These are phyloP conservation scores for Adoxophyes honmai DNA, from an alignment of 1,140 invertebrate species.

Conservation along the genomic window DNA sequence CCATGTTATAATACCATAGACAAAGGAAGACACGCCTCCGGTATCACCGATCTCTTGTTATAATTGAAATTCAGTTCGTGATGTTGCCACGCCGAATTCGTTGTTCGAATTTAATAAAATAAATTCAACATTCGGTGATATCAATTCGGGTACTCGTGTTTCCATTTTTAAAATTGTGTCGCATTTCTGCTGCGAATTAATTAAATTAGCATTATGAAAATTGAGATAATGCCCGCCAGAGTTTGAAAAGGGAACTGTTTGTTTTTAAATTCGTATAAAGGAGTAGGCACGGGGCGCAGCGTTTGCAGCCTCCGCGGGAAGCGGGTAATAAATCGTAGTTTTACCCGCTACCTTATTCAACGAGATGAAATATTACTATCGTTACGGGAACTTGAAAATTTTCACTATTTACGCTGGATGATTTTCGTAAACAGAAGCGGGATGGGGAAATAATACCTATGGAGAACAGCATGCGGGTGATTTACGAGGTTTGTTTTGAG, in stretches of 20 bases:
- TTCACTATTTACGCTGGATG: conserved; percentile 13
- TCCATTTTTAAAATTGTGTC: neutral
- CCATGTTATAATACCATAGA: neutral
- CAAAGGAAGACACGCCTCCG: neutral
- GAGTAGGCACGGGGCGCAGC: neutral
- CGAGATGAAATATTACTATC: conserved; percentile 9
- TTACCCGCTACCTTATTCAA: conserved; percentile 12
- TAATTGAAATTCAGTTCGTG: conserved; percentile 2
- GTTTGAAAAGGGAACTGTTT: neutral
- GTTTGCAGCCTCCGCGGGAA: neutral
- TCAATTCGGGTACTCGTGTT: neutral
- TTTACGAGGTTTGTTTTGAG: neutral
- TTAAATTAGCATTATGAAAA: neutral
- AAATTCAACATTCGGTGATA: neutral
- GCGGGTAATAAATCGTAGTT: conserved; percentile 11
- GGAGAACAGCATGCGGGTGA: neutral
- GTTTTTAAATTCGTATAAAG: conserved; percentile 13
- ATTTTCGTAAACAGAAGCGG: conserved; percentile 2
- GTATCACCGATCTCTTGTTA: neutral
- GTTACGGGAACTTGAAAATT: conserved; percentile 12
- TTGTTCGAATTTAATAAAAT: neutral
- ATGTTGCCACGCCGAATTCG: neutral
- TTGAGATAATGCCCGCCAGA: too few relatives aligned
- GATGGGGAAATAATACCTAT: conserved; percentile 1
- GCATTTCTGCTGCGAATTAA: too few relatives aligned